Base-by-base conservation (phyloP, 1,140 invertebrate species). In the Musca domestica region DNA sequence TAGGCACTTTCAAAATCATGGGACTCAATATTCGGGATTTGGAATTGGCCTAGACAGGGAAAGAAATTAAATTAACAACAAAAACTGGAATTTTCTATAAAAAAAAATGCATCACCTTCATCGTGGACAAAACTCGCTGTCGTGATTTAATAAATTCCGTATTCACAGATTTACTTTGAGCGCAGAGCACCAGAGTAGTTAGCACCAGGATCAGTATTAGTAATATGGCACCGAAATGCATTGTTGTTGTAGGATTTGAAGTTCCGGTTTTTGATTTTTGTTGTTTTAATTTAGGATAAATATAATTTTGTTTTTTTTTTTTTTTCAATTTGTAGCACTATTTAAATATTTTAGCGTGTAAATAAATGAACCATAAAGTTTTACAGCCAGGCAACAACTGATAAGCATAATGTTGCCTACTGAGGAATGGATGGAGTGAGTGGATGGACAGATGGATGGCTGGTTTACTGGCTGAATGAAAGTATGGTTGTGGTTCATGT, bases 301-400 rank as follows among this genome's bases (percentile, higher is more conserved):
- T 56, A 22, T 22, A 25, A 56, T 56, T 56, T 56, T 6, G 3
- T 61, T 10, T 34, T 34, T 17, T 61, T 61, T 61, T 2, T 27
- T 61, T 58, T 54, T 5, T 41, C 9, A 41, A 41, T 9, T n/a
- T 30, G 15, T n/a, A 30, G 7, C 25, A 27, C 25, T 5, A 25
- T 15, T n/a, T 23, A 27, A 2, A 30, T 7, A n/a, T 17, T 34
- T 34, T 22, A 51, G n/a, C 56, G 34, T 10, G 34, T 41, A 41
- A 61, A 61, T 61, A 34, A 41, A n/a, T 61, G 27, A 61, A 41
- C 56, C 56, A 61, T 61, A 61, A 61, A 61, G 56, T 41, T 61
- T 61, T 61, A 61, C 30, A 61, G 56, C 3, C 56, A 41, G 27
- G 9, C 17, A 10, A 34, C 19, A 61, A 61, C 56, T 61, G 56